Evolutionary conservation across 53 echinoderm and acorn worm genomes (phyloP).

Genomic region (Stichopus horrens): DNA sequence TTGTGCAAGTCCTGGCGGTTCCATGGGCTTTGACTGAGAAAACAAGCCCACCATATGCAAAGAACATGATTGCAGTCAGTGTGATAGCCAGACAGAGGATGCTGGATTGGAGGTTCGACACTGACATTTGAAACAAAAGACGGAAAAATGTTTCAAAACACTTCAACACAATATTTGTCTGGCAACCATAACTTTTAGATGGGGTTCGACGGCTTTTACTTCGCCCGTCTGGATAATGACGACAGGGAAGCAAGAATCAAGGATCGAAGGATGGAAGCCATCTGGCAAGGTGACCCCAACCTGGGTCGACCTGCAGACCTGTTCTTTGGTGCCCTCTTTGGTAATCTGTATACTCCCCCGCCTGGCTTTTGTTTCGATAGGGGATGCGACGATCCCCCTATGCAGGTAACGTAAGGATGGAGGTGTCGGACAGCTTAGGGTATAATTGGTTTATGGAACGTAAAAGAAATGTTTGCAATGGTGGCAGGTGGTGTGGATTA

Average conservation of each 20-base stretch:
- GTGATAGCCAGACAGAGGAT: conserved; percentile 30
- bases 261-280: conserved; percentile 41
- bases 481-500: neutral
- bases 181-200: conserved; percentile 30
- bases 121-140: neutral
- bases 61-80: neutral
- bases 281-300: conserved; percentile 50
- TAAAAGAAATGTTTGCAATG: neutral
- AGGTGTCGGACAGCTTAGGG: neutral
- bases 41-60: too few relatives aligned
- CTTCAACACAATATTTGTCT: neutral
- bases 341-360: conserved; percentile 59
- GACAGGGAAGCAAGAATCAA: neutral
- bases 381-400: conserved; percentile 46
- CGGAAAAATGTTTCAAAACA: neutral
- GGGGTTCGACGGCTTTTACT: conserved; percentile 53
- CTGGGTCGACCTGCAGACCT: conserved; percentile 35
- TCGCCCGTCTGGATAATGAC: conserved; percentile 37
- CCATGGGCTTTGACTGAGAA: too few relatives aligned
- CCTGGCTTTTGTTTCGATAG: conserved; percentile 45
- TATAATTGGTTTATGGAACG: neutral
- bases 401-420: conserved; percentile 41
- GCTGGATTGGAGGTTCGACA: neutral
- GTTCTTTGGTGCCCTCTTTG: conserved; percentile 49
- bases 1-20: too few relatives aligned